phyloP scores from a whole-genome alignment of 1,140 invertebrate genomes.

The Pseudachorutes palmiensis region DNA sequence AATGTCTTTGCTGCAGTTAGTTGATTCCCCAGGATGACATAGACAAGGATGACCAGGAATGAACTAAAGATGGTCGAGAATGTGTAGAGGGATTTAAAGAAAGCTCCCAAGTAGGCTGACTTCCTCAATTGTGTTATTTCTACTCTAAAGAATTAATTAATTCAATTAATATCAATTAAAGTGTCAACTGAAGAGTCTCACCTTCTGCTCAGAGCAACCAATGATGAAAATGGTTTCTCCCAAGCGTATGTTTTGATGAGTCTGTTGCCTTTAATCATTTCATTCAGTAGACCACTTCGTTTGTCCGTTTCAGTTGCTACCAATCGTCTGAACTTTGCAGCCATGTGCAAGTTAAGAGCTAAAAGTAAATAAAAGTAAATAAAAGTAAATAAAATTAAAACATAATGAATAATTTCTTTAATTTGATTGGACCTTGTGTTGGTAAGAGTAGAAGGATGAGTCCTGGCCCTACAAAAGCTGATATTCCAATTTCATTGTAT shows the following conservation, averaged over 20 bases:
- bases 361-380: too few species aligned
- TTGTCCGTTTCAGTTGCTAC: too few species aligned
- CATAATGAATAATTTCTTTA: too few species aligned
- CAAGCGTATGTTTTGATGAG: slow-evolving; percentile 39
- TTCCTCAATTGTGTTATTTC: slow-evolving; percentile 43
- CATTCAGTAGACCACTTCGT: slow-evolving; percentile 44
- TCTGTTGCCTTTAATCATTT: not conserved
- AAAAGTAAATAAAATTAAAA: too few species aligned
- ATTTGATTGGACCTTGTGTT: too few species aligned
- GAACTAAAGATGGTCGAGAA: slow-evolving; percentile 46
- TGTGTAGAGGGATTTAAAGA: slow-evolving; percentile 43
- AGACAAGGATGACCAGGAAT: slow-evolving; percentile 45
- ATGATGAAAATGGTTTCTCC: slow-evolving; percentile 41
- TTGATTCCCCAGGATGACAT: slow-evolving; percentile 42
- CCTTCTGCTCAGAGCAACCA: slow-evolving; percentile 37
- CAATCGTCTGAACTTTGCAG: too few species aligned
- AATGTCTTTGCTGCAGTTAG: slow-evolving; percentile 44
- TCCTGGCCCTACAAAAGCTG: too few species aligned
- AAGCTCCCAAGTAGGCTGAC: slow-evolving; percentile 43
- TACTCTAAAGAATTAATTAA: slow-evolving; percentile 36
- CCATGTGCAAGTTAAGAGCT: too few species aligned
- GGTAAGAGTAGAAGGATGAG: too few species aligned
- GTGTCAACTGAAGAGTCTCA: slow-evolving; percentile 16
- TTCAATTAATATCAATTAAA: not conserved
- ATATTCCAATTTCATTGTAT: too few species aligned